These are phyloP conservation scores for Melanargia galathea DNA, from an alignment of 2,888 invertebrate genomes.

Conservation along the genomic window DNA sequence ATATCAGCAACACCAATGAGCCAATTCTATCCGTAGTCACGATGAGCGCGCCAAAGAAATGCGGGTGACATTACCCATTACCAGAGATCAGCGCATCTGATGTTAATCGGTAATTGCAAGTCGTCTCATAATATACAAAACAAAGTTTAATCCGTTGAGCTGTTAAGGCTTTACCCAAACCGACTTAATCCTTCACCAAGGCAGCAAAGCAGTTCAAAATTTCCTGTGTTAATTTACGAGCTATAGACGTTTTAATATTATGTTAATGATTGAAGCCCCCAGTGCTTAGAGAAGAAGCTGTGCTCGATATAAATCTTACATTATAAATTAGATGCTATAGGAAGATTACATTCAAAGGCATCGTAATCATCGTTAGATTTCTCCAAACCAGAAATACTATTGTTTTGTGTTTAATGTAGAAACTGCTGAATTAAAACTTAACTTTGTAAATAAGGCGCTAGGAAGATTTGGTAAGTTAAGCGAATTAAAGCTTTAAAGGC, in stretches of 20 bases:
- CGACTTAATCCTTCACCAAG: not conserved
- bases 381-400: not conserved
- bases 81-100: too few species aligned
- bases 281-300: conserved; percentile 10
- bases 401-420: not conserved
- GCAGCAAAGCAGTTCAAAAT: not conserved
- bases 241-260: not conserved
- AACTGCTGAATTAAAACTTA: not conserved
- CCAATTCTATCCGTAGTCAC: too few species aligned
- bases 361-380: not conserved
- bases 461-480: too few species aligned
- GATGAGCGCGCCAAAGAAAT: too few species aligned
- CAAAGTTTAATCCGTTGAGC: not conserved
- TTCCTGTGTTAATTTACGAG: conserved; percentile 4
- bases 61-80: too few species aligned
- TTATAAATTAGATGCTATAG: not conserved
- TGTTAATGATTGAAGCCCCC: conserved; percentile 9
- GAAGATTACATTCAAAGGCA: not conserved
- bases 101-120: not conserved
- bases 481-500: not conserved
- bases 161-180: not conserved
- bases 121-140: not conserved
- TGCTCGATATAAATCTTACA: not conserved
- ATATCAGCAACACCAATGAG: too few species aligned
- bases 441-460: not conserved